Percentiles rank a stretch among this genome's conserved stretches.
phyloP scores from a whole-genome alignment of 2,113 vertebrate species.

The Haemorhous mexicanus region DNA sequence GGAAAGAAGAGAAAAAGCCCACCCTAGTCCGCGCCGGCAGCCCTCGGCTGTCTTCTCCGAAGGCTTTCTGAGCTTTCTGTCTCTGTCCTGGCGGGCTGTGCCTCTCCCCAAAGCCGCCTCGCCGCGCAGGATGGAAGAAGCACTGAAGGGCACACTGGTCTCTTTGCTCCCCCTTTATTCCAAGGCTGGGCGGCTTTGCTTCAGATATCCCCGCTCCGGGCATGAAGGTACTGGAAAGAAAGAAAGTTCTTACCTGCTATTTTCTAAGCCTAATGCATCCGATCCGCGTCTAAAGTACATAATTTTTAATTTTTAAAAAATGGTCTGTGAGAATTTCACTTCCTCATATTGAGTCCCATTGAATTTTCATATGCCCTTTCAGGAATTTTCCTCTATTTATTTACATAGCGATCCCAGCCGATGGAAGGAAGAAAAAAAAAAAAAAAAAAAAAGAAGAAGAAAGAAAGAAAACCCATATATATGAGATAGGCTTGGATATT shows the following conservation, averaged over 20 bases:
- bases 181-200: constrained; percentile 38
- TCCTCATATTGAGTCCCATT: constrained; percentile 39
- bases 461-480: background rate
- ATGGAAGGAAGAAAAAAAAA: background rate
- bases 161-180: constrained; percentile 54
- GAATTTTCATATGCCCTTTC: constrained; percentile 35
- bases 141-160: constrained; percentile 52
- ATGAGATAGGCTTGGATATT: background rate
- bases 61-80: constrained; percentile 18
- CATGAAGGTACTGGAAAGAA: constrained; percentile 58
- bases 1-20: background rate
- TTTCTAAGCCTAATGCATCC: constrained; percentile 59
- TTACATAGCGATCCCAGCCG: constrained; percentile 31
- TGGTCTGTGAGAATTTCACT: constrained; percentile 17
- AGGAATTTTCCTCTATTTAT: constrained; percentile 40
- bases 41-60: constrained; percentile 31
- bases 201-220: constrained; percentile 41
- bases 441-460: background rate
- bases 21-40: constrained; percentile 40
- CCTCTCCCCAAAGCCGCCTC: constrained; percentile 55
- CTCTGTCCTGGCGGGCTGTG: constrained; percentile 58
- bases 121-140: constrained; percentile 24
- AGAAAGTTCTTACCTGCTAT: constrained; percentile 78
- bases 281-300: background rate
- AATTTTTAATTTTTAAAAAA: background rate